phyloP scores from a whole-genome alignment of 2,113 vertebrate species.

The Nesoenas mayeri region DNA sequence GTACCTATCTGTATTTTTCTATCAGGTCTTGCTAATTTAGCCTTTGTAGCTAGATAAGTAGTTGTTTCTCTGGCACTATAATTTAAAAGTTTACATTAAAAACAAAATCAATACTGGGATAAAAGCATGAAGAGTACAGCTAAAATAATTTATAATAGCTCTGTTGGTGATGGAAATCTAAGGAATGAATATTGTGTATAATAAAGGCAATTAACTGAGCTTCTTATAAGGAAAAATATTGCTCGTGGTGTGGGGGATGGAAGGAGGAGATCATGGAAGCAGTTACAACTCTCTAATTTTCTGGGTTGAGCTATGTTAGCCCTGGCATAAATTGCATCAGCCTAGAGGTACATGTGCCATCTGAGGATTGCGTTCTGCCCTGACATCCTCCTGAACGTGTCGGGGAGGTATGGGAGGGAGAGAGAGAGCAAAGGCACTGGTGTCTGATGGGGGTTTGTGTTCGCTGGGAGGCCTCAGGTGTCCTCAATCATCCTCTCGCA shows the following conservation, averaged over 20 bases:
- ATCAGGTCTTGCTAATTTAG: conserved; percentile 8
- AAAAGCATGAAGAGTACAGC: conserved; percentile 46
- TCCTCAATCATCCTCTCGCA: not conserved
- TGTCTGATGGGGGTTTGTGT: not conserved
- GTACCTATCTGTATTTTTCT: conserved; percentile 5
- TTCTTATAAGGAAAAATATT: conserved; percentile 36
- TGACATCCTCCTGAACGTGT: not conserved
- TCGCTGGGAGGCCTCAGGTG: not conserved
- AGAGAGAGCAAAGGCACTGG: not conserved
- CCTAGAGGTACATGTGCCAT: conserved; percentile 46
- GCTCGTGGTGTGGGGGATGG: conserved; percentile 40
- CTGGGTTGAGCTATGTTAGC: conserved; percentile 36
- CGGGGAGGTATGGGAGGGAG: not conserved
- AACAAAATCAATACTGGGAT: conserved; percentile 56
- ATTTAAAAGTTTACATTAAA: conserved; percentile 69
- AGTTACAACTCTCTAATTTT: conserved; percentile 49
- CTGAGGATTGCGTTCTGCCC: not conserved
- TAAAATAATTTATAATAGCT: conserved; percentile 57
- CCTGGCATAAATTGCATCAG: conserved; percentile 49
- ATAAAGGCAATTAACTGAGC: conserved; percentile 60
- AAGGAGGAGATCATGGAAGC: conserved; percentile 29
- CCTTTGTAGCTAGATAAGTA: not conserved
- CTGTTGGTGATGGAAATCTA: conserved; percentile 56
- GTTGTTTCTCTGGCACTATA: conserved; percentile 43
- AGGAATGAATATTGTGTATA: conserved; percentile 45